phyloP scores from a whole-genome alignment of 1,140 invertebrate genomes.

The Pseudobourletiella spinata region DNA sequence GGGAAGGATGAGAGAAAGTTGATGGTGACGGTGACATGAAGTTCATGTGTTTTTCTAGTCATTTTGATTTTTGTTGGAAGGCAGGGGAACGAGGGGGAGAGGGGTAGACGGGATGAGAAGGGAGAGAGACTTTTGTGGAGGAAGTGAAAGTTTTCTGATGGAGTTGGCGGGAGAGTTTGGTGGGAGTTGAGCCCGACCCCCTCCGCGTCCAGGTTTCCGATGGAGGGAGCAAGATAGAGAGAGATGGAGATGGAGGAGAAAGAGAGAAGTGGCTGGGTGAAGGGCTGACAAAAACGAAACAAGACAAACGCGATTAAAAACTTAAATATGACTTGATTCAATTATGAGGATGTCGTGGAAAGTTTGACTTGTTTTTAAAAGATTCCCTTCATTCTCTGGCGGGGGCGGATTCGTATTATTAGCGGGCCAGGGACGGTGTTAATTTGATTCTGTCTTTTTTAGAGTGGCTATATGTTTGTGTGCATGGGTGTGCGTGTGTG shows the following conservation, averaged over 20 bases:
- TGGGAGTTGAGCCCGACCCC: not conserved
- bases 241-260: no score
- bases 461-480: no score
- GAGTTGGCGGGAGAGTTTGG: not conserved
- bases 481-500: no score
- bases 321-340: conserved; percentile 19
- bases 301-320: conserved; percentile 17
- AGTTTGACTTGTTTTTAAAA: conserved; percentile 10
- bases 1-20: no score
- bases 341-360: conserved; percentile 8
- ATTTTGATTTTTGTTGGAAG: conserved; percentile 7
- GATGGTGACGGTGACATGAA: not conserved
- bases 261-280: not conserved
- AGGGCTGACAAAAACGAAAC: conserved; percentile 5
- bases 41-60: not conserved
- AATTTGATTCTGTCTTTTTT: no score
- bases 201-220: not conserved
- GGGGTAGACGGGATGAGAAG: not conserved
- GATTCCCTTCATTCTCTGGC: no score
- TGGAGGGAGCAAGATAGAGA: not conserved
- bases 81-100: not conserved
- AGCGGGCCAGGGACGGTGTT: no score
- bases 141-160: not conserved
- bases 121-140: not conserved
- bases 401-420: no score